Base-by-base conservation (phyloP, 1,140 invertebrate species). In the Drosophila nannoptera region DNA sequence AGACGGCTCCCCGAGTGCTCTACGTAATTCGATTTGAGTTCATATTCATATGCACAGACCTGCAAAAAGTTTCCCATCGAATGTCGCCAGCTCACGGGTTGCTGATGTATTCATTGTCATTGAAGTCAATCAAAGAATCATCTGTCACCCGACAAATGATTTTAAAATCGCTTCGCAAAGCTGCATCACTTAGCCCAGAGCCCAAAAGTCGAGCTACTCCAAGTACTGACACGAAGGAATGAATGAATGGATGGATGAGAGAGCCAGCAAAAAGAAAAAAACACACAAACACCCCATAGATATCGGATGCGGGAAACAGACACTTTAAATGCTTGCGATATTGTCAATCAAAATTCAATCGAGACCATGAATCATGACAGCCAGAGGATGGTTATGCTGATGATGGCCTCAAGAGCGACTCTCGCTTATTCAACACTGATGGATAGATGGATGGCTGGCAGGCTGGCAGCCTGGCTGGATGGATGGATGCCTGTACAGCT, bases 281-380 rank as follows among this genome's bases (percentile, higher is more conserved):
- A 46, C 31, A 58, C 56, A 60, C 45, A 68, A 59, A 69, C 63
- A 69, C 52, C 75, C 61, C 52, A 65, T 65, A 73, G 80, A 71
- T 65, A 73, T 63, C 73, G 76, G 69, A 77, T 74, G 70, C 63
- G 78, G 87, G 86, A 88, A 88, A 88, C 86, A 88, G 86, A 88
- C 87, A 88, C 86, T 87, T 88, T 88, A 88, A 88, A 88, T 76
- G 87, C 84, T 78, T 87, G 87, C 87, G 82, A 88, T 88, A 88
- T 88, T 88, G 87, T 88, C 87, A 88, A 88, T 88, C 87, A 88
- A 88, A 88, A 88, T 83, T 88, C 87, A 88, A 88, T 88, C 81
- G 86, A 74, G 78, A 71, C 77, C 81, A 84, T 84, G 81, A 86
- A 86, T 84, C 81, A 84, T 86, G 73, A 56, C 77, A 54, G 68